phyloP scores from a whole-genome alignment of 2,797 vertebrate species.

The Caiman crocodilus region DNA sequence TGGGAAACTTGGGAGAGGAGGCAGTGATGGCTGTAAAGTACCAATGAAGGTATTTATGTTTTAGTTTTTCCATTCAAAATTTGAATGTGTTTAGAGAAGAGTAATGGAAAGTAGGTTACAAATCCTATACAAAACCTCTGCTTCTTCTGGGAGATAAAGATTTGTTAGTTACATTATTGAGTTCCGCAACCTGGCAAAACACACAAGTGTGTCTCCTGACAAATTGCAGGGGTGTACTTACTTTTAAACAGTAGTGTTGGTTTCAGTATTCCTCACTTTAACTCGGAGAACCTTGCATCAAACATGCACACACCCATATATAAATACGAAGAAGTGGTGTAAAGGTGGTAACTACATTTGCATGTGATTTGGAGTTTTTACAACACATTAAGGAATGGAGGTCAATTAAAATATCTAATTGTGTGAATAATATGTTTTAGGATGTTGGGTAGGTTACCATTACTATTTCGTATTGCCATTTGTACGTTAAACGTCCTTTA shows the following conservation, averaged over 20 bases:
- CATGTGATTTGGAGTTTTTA: background rate
- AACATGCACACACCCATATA: background rate
- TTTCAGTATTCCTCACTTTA: background rate
- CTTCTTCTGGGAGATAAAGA: background rate
- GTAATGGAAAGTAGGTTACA: background rate
- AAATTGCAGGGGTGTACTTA: too few species aligned
- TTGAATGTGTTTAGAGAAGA: background rate
- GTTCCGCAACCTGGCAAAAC: too few species aligned
- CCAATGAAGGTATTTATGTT: constrained; percentile 93
- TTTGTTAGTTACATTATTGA: background rate
- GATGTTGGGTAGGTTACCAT: background rate
- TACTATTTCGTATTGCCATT: background rate
- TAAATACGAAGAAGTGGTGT: background rate
- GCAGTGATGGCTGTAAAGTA: constrained; percentile 98
- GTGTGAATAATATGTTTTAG: background rate
- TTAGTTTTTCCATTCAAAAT: background rate
- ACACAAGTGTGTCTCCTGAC: too few species aligned
- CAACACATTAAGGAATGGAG: background rate
- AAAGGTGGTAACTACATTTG: background rate
- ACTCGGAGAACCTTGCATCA: background rate
- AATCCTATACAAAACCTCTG: background rate
- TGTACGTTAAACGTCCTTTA: background rate
- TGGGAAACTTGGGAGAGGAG: constrained; percentile 95
- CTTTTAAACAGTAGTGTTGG: background rate
- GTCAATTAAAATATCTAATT: background rate